Conservation (phyloP, 2,113 vertebrate species). For the Andinoacara biseriatus region DNA sequence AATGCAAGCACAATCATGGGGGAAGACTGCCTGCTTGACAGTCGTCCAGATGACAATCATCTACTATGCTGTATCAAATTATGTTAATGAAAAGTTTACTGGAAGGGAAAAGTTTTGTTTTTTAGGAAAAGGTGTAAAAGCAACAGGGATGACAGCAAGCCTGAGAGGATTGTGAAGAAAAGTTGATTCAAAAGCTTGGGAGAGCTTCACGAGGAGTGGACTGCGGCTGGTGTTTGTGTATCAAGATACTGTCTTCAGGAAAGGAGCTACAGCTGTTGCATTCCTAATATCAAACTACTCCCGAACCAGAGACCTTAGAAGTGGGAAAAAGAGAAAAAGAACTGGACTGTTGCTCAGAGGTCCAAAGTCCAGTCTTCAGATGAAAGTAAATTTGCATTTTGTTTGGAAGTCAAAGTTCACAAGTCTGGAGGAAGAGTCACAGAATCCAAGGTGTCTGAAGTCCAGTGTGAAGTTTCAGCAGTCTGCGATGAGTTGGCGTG, state of each 20-base stretch:
- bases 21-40: no score
- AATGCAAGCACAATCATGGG: no score
- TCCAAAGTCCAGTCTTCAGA: not conserved
- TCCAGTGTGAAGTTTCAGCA: not conserved
- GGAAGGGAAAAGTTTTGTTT: no score
- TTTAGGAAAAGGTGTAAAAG: no score
- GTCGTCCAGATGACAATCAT: no score
- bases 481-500: not conserved
- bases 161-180: no score
- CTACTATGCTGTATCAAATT: no score
- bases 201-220: no score
- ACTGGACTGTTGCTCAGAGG: not conserved
- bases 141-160: no score
- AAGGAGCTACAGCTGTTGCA: not conserved
- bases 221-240: not conserved
- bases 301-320: conserved; percentile 6
- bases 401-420: not conserved
- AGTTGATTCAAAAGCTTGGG: no score
- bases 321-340: not conserved
- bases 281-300: not conserved
- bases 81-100: no score
- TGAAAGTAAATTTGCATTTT: not conserved
- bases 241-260: not conserved
- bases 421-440: not conserved
- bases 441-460: not conserved